Conservation (phyloP, 2,797 vertebrate genomes). For the Adrianichthys oophorus region DNA sequence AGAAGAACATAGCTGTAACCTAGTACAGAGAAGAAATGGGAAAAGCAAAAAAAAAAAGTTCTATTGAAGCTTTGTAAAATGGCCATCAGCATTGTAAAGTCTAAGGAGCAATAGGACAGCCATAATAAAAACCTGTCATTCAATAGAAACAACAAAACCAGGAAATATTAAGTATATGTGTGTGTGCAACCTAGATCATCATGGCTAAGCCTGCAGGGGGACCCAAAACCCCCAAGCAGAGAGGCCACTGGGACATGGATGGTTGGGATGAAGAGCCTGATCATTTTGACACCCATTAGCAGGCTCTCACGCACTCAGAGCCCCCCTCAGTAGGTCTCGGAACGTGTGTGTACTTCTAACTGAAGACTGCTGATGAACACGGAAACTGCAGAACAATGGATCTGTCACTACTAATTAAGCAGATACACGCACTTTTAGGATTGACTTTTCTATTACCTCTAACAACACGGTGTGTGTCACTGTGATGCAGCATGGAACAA, state of each 20-base stretch:
- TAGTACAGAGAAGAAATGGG: no score
- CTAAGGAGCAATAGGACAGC: no score
- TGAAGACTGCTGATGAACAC: conserved; percentile 45
- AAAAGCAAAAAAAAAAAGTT: no score
- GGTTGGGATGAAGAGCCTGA: conserved; percentile 87
- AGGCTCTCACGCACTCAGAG: conserved; percentile 41
- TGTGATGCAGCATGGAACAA: conserved; percentile 25
- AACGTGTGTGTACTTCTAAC: conserved; percentile 56
- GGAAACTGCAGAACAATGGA: conserved; percentile 25
- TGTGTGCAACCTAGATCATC: conserved; percentile 84
- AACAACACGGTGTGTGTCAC: conserved; percentile 17
- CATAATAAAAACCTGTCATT: no score
- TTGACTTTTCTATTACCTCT: conserved; percentile 13
- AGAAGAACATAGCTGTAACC: no score
- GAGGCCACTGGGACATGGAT: conserved; percentile 94
- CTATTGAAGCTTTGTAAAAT: no score
- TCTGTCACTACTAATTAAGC: conserved; percentile 63
- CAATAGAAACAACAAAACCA: no score
- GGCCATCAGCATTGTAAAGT: no score
- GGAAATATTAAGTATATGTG: conserved; percentile 19
- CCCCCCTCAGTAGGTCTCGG: conserved; percentile 69
- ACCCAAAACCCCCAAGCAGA: conserved; percentile 87
- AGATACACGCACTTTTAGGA: not conserved
- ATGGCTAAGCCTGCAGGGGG: conserved; percentile 94
- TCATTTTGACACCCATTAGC: conserved; percentile 81